Base-by-base conservation (phyloP, 1,140 invertebrate genomes). In the Bombyx mandarina region DNA sequence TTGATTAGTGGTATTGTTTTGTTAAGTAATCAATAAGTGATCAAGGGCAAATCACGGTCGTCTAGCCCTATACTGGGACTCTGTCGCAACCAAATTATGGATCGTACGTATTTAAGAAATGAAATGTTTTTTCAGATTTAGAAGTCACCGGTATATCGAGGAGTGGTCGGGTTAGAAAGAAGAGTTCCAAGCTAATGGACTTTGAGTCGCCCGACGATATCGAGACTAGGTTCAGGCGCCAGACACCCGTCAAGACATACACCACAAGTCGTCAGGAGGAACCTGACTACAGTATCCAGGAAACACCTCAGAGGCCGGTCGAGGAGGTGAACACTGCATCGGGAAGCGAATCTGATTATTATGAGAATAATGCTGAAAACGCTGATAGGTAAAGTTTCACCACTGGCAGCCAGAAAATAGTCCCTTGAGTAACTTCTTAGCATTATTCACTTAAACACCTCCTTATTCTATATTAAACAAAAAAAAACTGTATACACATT, bases 171-270 rank as follows among this genome's bases (percentile, higher is more conserved):
- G 95, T 98, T 1, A 89, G 96, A 47, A 98, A 98, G 86, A 98
- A 98, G 82, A 98, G 96, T 7, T 96, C 96, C 0, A 98, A 98
- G 82, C 88, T 98, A 8, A 93, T 96, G 79, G 96, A 97, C 80
- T 97, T 97, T 88, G 95, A 97, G 75, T 95, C 95, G 1, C 93
- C 94, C 0, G 96, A 97, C 79, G 94, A 96, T 67, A 90, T 89
- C 54, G 90, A 90, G 51, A 86, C 86, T 26, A 79, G 79, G 55
- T 80, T 67, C 50, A 88, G 89, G 47, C 75, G 87, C n/a, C 82
- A 85, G 54, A 77, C 75, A 1, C 69, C 75, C 0, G 62, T 75
- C 5, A 84, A 86, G 56, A 61, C 75, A 0, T 78, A 73, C 47
- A 48, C 43, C 6, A 7, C 66, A 0, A 63, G 58, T 1, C 60